Evolutionary conservation across 2,113 vertebrate genomes (phyloP).

Genomic region (Globicephala melas): DNA sequence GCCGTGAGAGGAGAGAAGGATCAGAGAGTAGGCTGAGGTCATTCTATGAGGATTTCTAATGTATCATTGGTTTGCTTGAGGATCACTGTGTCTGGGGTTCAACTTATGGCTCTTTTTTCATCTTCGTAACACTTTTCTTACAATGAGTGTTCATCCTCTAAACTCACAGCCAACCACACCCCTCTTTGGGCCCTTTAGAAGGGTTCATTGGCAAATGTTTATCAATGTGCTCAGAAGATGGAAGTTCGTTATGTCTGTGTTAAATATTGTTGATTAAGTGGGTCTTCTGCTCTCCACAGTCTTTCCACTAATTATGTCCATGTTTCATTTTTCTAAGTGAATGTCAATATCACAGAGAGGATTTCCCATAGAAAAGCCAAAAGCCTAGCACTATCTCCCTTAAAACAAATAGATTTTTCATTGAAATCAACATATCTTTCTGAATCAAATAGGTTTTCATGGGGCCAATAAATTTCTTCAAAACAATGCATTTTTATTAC

Average conservation of each 20-base stretch:
- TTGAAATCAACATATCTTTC: conserved; percentile 88
- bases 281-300: not conserved
- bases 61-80: not conserved
- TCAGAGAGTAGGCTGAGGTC: too few species aligned
- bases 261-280: conserved; percentile 22
- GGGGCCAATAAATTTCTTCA: conserved; percentile 89
- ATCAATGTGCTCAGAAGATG: not conserved
- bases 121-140: not conserved
- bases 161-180: not conserved
- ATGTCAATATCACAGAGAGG: conserved; percentile 61
- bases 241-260: not conserved
- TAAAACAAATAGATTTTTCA: conserved; percentile 87
- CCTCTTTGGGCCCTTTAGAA: not conserved
- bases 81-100: not conserved
- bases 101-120: not conserved
- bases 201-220: not conserved
- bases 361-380: conserved; percentile 53
- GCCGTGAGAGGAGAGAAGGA: not conserved
- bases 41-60: fast-evolving
- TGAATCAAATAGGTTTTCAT: conserved; percentile 87
- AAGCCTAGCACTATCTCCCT: conserved; percentile 63
- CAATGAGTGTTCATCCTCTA: not conserved
- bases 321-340: conserved; percentile 65
- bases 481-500: conserved; percentile 91
- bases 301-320: conserved; percentile 51